A percentile compares a stretch with the other conserved stretches of the same genome.
These are phyloP conservation scores for Peromyscus californicus DNA, from an alignment of 2,113 vertebrate genomes.

Conservation along the genomic window DNA sequence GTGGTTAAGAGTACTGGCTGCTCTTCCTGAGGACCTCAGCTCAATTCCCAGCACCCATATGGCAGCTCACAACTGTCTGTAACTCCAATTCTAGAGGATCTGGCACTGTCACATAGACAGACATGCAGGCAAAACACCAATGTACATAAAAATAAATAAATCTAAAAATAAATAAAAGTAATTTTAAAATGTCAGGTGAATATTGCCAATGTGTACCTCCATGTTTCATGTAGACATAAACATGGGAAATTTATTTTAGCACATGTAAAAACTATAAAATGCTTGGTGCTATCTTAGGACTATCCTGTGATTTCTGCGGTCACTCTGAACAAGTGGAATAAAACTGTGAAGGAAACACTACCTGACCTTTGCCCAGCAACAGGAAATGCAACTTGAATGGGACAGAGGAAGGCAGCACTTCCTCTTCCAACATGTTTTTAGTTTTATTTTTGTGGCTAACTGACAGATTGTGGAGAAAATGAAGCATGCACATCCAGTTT, in stretches of 20 bases:
- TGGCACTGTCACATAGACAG: not conserved
- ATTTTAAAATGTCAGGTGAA: not conserved
- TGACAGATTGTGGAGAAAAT: not conserved
- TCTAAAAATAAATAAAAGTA: not conserved
- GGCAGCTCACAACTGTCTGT: not conserved
- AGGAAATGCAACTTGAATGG: slow-evolving; percentile 10
- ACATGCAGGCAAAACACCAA: not conserved
- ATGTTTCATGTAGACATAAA: not conserved
- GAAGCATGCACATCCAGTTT: slow-evolving; percentile 9
- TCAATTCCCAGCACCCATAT: not conserved
- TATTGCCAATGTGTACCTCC: not conserved
- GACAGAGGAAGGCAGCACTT: slow-evolving; percentile 30
- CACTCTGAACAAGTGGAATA: not conserved
- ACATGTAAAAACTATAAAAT: slow-evolving; percentile 15
- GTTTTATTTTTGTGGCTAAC: not conserved
- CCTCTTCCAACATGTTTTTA: slow-evolving; percentile 25
- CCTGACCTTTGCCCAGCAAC: slow-evolving; percentile 28
- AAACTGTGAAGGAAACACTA: not conserved
- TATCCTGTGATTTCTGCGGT: not conserved
- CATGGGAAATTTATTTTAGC: not conserved
- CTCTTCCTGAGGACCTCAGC: not conserved
- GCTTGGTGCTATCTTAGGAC: not conserved
- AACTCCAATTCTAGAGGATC: not conserved
- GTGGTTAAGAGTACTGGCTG: not conserved
- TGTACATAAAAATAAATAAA: not conserved